phyloP scores from a whole-genome alignment of 2,797 vertebrate genomes.

The Etheostoma perlongum region DNA sequence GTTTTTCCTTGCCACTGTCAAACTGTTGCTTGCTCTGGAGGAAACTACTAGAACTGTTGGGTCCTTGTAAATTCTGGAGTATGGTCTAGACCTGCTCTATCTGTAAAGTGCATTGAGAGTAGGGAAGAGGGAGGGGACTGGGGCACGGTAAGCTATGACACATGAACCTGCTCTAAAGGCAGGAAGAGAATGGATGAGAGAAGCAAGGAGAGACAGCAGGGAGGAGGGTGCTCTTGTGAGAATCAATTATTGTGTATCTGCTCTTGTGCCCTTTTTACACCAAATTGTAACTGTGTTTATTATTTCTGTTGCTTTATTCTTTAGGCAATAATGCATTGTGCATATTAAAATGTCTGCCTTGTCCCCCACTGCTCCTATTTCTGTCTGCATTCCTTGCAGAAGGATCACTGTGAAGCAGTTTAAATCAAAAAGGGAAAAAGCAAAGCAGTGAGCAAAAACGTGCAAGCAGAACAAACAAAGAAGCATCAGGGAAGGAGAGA shows the following conservation, averaged over 20 bases:
- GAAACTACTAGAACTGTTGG: too few species aligned
- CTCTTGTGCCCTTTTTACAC: not conserved
- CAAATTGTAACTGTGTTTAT: not conserved
- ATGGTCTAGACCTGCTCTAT: too few species aligned
- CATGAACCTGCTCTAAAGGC: conserved; percentile 29
- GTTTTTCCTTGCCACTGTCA: too few species aligned
- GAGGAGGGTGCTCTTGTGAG: not conserved
- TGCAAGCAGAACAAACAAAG: conserved; percentile 22
- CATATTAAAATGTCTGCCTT: not conserved
- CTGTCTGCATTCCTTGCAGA: not conserved
- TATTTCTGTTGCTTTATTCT: not conserved
- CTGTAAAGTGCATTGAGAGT: not conserved
- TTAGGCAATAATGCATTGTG: not conserved
- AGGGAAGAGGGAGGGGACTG: conserved; percentile 5
- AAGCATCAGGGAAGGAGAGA: not conserved
- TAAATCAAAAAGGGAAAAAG: conserved; percentile 23
- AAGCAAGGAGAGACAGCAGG: not conserved
- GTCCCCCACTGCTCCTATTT: not conserved
- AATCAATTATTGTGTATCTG: conserved; percentile 9
- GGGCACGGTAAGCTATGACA: conserved; percentile 30
- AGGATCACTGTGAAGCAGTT: conserved; percentile 8
- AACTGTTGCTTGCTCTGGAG: too few species aligned
- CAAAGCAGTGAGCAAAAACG: conserved; percentile 29
- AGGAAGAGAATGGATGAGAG: conserved; percentile 9
- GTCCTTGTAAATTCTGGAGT: too few species aligned